Percentiles rank a stretch among this genome's conserved stretches.
These are phyloP conservation scores for Pseudoatta argentina DNA, from an alignment of 1,140 invertebrate species.

Conservation along the genomic window DNA sequence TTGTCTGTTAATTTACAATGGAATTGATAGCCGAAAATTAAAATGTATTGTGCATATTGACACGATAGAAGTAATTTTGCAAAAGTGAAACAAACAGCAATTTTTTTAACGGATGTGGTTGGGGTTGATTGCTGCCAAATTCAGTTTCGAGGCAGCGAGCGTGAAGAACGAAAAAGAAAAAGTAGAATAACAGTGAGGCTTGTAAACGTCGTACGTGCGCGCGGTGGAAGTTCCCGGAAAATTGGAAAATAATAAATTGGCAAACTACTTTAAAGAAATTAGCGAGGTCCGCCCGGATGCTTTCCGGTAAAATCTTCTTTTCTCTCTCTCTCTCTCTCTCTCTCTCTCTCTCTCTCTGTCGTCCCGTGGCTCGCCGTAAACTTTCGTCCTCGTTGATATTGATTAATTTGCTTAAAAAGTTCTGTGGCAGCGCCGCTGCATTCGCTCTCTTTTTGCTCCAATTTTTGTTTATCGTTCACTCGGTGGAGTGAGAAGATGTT, in stretches of 20 bases:
- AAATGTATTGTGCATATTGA: constrained; percentile 28
- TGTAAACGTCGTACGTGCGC: constrained; percentile 61
- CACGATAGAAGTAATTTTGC: constrained; percentile 40
- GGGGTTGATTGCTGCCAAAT: constrained; percentile 43
- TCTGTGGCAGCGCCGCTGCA: constrained; percentile 63
- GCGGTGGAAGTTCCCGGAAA: constrained; percentile 72
- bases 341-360: constrained; percentile 16
- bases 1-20: constrained; percentile 16
- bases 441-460: constrained; percentile 40
- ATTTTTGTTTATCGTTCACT: constrained; percentile 52
- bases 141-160: constrained; percentile 48
- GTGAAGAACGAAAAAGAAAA: constrained; percentile 68
- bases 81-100: constrained; percentile 53
- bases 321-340: constrained; percentile 30
- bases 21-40: constrained; percentile 18
- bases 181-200: constrained; percentile 65
- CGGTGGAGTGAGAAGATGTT: constrained; percentile 1
- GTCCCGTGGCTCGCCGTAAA: constrained; percentile 69
- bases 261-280: constrained; percentile 84
- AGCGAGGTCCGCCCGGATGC: constrained; percentile 76
- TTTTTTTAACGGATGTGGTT: constrained; percentile 50
- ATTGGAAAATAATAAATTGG: constrained; percentile 84
- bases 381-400: constrained; percentile 78
- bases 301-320: constrained; percentile 70
- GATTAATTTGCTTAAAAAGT: constrained; percentile 83